phyloP scores from a whole-genome alignment of 2,797 vertebrate species.

The Leptatherina wallacei region DNA sequence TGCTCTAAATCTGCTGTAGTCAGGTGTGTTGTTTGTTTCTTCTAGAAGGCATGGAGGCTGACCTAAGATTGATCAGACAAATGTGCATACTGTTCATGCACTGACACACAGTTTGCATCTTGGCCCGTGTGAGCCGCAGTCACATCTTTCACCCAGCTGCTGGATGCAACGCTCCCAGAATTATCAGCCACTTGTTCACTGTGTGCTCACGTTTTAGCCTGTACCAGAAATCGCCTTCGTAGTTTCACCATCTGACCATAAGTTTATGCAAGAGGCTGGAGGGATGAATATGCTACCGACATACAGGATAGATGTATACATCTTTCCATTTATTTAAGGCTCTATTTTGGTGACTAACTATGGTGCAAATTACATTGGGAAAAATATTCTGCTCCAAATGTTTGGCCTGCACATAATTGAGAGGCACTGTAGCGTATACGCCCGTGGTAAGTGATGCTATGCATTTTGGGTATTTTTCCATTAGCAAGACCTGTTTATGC shows the following conservation, averaged over 20 bases:
- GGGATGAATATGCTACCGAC: constrained; percentile 2
- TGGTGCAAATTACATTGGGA: constrained; percentile 10
- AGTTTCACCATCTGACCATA: constrained; percentile 4
- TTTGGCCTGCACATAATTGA: background rate
- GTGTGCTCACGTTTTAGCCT: constrained; percentile 49
- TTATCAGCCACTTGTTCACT: constrained; percentile 46
- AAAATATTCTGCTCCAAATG: constrained; percentile 1
- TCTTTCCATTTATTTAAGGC: constrained; percentile 8
- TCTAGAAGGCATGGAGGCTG: constrained; percentile 79
- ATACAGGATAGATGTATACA: constrained; percentile 14
- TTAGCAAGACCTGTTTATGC: background rate
- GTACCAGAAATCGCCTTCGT: constrained; percentile 40
- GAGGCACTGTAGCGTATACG: background rate
- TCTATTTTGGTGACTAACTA: constrained; percentile 28
- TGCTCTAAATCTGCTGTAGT: constrained; percentile 85
- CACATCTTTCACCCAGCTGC: constrained; percentile 60
- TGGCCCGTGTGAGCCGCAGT: constrained; percentile 45
- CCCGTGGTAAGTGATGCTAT: background rate
- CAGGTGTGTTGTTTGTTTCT: constrained; percentile 85
- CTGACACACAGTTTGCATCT: constrained; percentile 45
- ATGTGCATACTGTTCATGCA: constrained; percentile 50
- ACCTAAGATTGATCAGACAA: constrained; percentile 57
- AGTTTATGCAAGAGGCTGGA: constrained; percentile 10
- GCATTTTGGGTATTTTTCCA: constrained; percentile 12
- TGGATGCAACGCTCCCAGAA: constrained; percentile 50